Evolutionary conservation across 1,140 invertebrate genomes (phyloP).

Genomic region (Oreohelix idahoensis): DNA sequence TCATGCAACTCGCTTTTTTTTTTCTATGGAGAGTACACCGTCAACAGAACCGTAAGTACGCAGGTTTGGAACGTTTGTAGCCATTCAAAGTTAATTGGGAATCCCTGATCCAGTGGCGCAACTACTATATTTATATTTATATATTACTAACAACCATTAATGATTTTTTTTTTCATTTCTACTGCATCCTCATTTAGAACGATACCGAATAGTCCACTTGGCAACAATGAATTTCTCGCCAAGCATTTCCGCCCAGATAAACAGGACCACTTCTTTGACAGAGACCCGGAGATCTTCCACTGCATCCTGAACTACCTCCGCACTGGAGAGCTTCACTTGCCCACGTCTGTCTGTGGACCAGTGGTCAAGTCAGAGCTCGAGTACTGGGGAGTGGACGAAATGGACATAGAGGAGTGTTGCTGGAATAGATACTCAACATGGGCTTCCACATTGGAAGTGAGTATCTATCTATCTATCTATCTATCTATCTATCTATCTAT

Average conservation of each 20-base stretch:
- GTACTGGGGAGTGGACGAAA: slow-evolving; percentile 59
- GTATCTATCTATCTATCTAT: neutral
- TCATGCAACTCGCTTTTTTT: too few species aligned
- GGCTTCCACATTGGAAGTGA: slow-evolving; percentile 48
- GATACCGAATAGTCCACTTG: slow-evolving; percentile 49
- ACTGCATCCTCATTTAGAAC: slow-evolving; percentile 25
- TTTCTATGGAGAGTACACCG: too few species aligned
- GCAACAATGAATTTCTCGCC: slow-evolving; percentile 53
- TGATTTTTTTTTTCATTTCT: too few species aligned
- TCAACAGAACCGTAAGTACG: too few species aligned
- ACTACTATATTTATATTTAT: too few species aligned
- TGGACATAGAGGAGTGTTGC: slow-evolving; percentile 58
- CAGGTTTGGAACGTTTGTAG: too few species aligned
- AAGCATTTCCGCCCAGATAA: slow-evolving; percentile 77
- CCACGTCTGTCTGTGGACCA: slow-evolving; percentile 64
- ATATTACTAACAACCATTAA: too few species aligned
- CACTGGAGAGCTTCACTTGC: slow-evolving; percentile 68
- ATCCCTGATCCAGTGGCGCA: too few species aligned
- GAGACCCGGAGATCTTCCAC: slow-evolving; percentile 60
- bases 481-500: too few species aligned
- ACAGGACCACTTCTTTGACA: slow-evolving; percentile 74
- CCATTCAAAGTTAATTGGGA: too few species aligned
- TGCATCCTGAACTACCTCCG: slow-evolving; percentile 64
- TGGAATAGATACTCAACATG: slow-evolving; percentile 56
- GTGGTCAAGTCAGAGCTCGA: slow-evolving; percentile 59